These are phyloP conservation scores for Hemithea aestivaria DNA, from an alignment of 2,888 invertebrate genomes.

Conservation along the genomic window DNA sequence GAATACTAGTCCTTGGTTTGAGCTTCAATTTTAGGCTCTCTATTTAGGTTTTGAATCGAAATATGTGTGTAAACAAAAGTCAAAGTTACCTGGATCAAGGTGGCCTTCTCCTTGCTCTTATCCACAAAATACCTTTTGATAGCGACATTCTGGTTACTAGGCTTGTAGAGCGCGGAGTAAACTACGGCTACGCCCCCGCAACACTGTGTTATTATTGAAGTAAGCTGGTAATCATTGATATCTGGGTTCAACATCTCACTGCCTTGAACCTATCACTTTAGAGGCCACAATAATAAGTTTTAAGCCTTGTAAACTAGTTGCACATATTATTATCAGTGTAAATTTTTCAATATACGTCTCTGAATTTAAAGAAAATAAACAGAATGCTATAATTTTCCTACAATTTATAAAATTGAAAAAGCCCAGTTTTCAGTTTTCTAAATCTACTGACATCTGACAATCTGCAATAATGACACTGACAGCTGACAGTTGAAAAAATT, in stretches of 20 bases:
- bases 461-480: too few relatives aligned
- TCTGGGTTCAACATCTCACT: constrained; percentile 78
- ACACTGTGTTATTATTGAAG: constrained; percentile 83
- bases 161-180: constrained; percentile 83
- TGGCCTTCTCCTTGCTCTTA: constrained; percentile 80
- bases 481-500: too few relatives aligned
- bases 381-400: too few relatives aligned
- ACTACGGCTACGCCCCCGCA: constrained; percentile 85
- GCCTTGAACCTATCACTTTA: constrained; percentile 1
- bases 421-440: too few relatives aligned
- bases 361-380: too few relatives aligned
- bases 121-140: constrained; percentile 88
- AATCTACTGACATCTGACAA: too few relatives aligned
- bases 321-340: constrained; percentile 8
- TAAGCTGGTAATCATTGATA: constrained; percentile 82
- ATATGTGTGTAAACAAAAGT: background rate
- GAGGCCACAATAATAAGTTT: background rate
- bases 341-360: too few relatives aligned
- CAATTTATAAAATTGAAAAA: too few relatives aligned
- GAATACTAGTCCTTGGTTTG: too few relatives aligned
- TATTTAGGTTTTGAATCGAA: too few relatives aligned
- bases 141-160: constrained; percentile 83
- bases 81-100: constrained; percentile 73
- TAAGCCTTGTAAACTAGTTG: background rate
- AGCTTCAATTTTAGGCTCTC: too few relatives aligned